Evolutionary conservation across 2,113 vertebrate genomes (phyloP).

Genomic region (Sialia sialis): DNA sequence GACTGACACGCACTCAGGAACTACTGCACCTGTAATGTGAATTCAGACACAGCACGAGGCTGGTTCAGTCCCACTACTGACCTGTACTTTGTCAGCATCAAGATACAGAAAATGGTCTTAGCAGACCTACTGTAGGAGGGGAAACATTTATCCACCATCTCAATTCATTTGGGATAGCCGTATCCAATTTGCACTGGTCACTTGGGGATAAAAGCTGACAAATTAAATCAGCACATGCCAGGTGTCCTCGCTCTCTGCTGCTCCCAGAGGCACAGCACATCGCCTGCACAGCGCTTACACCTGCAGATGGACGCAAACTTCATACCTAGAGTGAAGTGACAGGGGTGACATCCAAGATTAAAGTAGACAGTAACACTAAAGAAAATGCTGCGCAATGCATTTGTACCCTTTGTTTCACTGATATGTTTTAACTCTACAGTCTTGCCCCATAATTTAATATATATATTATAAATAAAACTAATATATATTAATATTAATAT

Average conservation of each 20-base stretch:
- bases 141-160: background rate
- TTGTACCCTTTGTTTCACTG: background rate
- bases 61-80: background rate
- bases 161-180: background rate
- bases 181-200: background rate
- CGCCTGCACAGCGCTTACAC: background rate
- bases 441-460: background rate
- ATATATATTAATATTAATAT: too few species aligned
- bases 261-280: accelerated
- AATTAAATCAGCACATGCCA: background rate
- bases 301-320: accelerated
- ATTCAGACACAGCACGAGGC: background rate
- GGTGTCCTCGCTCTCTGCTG: background rate
- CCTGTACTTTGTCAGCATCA: background rate
- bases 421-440: background rate
- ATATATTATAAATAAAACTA: too few species aligned
- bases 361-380: background rate
- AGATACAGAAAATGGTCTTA: background rate
- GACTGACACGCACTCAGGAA: background rate
- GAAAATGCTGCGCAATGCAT: background rate
- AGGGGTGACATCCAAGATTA: background rate
- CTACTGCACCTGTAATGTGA: background rate
- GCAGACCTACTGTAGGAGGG: background rate
- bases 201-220: background rate
- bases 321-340: background rate